A percentile compares a stretch with the other conserved stretches of the same genome.
phyloP scores from a whole-genome alignment of 2,888 invertebrate species.

The Mythimna albipuncta region DNA sequence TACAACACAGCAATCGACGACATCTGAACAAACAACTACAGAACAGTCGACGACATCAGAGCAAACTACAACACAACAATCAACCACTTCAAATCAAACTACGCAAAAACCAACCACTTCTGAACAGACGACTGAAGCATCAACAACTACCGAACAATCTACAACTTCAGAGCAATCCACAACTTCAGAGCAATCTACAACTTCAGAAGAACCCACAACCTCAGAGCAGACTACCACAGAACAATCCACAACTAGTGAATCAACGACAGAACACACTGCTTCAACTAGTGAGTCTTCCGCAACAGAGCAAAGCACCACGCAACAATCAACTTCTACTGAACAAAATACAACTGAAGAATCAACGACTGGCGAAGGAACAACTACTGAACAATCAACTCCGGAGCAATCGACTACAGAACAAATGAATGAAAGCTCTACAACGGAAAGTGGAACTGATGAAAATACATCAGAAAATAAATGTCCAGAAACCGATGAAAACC shows the following conservation, averaged over 20 bases:
- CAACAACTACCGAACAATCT: too few relatives aligned
- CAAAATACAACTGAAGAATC: constrained; percentile 65
- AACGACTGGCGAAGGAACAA: constrained; percentile 54
- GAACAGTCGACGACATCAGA: constrained; percentile 52
- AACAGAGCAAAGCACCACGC: constrained; percentile 31
- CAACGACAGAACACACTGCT: constrained; percentile 33
- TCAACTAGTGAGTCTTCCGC: constrained; percentile 26
- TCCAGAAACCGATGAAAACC: constrained; percentile 92
- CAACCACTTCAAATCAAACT: not conserved
- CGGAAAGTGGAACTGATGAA: constrained; percentile 65
- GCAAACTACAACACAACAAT: constrained; percentile 44
- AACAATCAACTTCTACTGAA: constrained; percentile 62
- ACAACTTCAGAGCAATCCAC: constrained; percentile 22
- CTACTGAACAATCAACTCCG: constrained; percentile 50
- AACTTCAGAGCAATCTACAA: constrained; percentile 42
- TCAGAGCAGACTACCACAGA: constrained; percentile 30
- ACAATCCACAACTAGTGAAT: constrained; percentile 34
- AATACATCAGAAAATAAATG: constrained; percentile 80
- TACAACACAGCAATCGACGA: constrained; percentile 11
- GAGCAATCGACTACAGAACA: constrained; percentile 67
- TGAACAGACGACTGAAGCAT: constrained; percentile 10
- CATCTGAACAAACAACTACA: constrained; percentile 21
- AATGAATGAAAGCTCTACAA: constrained; percentile 61
- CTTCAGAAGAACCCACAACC: constrained; percentile 43
- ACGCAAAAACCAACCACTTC: constrained; percentile 6